Evolutionary conservation across 2,888 invertebrate species (phyloP).

Genomic region (Invenusta paracnida): DNA sequence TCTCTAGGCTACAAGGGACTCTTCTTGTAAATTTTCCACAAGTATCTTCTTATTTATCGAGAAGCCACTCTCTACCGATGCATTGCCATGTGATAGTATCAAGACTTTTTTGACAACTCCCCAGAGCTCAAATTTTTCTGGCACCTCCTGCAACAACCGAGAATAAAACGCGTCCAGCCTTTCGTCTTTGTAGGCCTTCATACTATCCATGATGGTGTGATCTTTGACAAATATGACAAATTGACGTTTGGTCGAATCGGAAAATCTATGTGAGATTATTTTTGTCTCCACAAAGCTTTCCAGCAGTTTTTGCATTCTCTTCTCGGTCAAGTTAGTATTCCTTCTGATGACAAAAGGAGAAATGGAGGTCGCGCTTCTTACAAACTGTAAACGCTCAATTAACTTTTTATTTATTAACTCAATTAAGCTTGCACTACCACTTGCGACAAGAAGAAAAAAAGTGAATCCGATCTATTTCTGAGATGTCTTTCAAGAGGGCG

Average conservation of each 20-base stretch:
- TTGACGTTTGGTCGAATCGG: slow-evolving; percentile 4
- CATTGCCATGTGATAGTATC: not conserved
- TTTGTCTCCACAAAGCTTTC: not conserved
- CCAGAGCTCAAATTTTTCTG: no score
- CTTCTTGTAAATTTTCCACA: not conserved
- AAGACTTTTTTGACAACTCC: not conserved
- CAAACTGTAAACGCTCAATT: not conserved
- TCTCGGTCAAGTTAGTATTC: not conserved
- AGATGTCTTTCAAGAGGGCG: not conserved
- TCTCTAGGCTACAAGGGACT: no score
- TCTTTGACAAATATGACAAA: slow-evolving; percentile 13
- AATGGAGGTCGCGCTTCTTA: not conserved
- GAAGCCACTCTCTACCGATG: not conserved
- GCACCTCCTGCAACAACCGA: no score
- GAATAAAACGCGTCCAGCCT: no score
- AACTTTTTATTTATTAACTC: no score
- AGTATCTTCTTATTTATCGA: not conserved
- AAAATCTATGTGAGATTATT: not conserved
- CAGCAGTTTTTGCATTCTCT: not conserved
- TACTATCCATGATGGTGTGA: not conserved
- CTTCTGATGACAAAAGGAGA: not conserved
- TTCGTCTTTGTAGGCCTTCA: not conserved
- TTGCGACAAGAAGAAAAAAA: not conserved
- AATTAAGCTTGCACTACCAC: not conserved
- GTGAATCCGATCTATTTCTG: not conserved